These are phyloP conservation scores for Manduca sexta DNA, from an alignment of 1,140 invertebrate species.

Conservation along the genomic window DNA sequence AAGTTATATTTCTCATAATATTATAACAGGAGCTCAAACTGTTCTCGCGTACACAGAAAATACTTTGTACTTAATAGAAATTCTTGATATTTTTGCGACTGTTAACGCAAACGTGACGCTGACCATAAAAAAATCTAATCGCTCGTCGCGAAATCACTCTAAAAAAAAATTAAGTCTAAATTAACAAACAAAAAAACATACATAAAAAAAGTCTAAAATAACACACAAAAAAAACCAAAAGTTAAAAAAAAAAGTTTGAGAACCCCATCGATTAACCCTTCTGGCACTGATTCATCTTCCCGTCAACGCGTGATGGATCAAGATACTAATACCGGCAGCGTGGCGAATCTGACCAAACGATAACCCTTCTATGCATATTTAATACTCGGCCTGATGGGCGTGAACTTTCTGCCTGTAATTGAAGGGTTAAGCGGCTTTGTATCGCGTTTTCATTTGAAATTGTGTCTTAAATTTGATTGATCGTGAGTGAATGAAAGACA, in stretches of 20 bases:
- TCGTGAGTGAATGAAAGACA: too few relatives aligned
- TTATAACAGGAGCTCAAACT: too few relatives aligned
- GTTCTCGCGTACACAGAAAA: too few relatives aligned
- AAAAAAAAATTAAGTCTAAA: background rate
- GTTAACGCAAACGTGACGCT: too few relatives aligned
- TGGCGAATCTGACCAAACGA: constrained; percentile 39
- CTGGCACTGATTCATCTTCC: constrained; percentile 34
- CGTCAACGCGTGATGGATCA: constrained; percentile 46
- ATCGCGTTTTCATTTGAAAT: too few relatives aligned
- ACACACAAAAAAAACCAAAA: background rate
- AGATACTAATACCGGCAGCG: constrained; percentile 52
- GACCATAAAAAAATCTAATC: too few relatives aligned
- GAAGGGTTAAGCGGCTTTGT: too few relatives aligned
- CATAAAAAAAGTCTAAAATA: background rate
- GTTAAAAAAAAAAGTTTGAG: constrained; percentile 16
- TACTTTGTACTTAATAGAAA: too few relatives aligned
- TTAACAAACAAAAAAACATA: background rate
- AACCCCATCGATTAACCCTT: constrained; percentile 24
- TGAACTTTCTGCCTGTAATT: constrained; percentile 17
- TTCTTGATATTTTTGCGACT: too few relatives aligned
- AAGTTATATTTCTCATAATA: too few relatives aligned
- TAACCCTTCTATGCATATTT: constrained; percentile 45
- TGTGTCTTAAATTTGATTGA: too few relatives aligned
- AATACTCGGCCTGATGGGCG: constrained; percentile 39
- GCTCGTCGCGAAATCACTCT: too few relatives aligned